phyloP scores from a whole-genome alignment of 2,797 vertebrate genomes.

The Tadarida brasiliensis region DNA sequence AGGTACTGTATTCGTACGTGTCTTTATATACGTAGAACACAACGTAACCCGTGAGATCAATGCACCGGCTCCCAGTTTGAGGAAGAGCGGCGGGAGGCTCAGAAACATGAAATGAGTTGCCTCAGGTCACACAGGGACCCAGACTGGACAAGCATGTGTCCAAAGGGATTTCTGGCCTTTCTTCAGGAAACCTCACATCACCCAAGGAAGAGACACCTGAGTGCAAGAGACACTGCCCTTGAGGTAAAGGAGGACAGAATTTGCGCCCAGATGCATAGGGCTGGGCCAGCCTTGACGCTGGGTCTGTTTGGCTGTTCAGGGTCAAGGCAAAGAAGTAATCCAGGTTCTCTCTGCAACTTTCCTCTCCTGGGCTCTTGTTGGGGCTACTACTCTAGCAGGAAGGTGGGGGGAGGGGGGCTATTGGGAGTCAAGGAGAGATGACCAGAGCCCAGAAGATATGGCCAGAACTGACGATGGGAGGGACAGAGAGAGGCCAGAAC shows the following conservation, averaged over 20 bases:
- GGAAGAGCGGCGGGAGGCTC: neutral
- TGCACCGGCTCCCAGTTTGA: neutral
- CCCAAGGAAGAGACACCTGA: neutral
- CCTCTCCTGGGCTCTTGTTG: neutral
- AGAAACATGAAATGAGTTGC: neutral
- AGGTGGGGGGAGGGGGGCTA: neutral
- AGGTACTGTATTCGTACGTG: neutral
- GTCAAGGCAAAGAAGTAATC: neutral
- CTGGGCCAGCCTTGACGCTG: neutral
- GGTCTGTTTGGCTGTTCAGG: neutral
- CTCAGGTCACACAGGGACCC: neutral
- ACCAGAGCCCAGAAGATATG: neutral
- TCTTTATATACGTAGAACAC: neutral
- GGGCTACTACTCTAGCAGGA: neutral
- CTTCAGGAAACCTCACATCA: neutral
- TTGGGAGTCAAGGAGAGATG: neutral
- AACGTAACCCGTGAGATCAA: neutral
- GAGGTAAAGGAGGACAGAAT: neutral
- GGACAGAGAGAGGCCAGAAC: neutral
- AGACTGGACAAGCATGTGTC: neutral
- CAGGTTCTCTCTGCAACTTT: neutral
- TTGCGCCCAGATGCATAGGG: neutral
- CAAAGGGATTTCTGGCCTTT: neutral
- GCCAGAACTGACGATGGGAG: neutral
- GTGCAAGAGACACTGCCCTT: neutral